A percentile compares a stretch with the other conserved stretches of the same genome.
These are phyloP conservation scores for Hymenochirus boettgeri DNA, from an alignment of 2,113 vertebrate species.

Conservation along the genomic window DNA sequence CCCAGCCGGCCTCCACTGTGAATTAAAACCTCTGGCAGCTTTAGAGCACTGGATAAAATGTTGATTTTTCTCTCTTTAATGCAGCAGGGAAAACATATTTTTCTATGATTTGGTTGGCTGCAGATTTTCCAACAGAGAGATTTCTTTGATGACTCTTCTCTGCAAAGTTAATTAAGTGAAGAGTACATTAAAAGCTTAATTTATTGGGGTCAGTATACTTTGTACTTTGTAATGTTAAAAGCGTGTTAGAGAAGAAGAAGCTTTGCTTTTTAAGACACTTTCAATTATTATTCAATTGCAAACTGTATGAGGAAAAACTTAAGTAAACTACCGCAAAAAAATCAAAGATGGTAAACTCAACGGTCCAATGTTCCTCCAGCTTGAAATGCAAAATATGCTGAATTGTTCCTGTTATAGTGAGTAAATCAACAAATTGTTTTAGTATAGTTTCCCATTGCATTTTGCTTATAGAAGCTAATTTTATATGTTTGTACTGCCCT, in stretches of 20 bases:
- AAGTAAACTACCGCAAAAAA: constrained; percentile 12
- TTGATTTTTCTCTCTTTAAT: constrained; percentile 43
- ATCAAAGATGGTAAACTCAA: background rate
- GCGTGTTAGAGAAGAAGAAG: constrained; percentile 19
- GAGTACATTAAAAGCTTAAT: constrained; percentile 44
- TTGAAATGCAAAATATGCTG: too few species aligned
- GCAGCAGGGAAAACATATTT: constrained; percentile 40
- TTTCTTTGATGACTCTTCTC: constrained; percentile 39
- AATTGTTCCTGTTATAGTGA: too few species aligned
- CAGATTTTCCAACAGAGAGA: constrained; percentile 39
- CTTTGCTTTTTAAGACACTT: constrained; percentile 20
- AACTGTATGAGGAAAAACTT: constrained; percentile 11
- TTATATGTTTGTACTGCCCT: too few species aligned
- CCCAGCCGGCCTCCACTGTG: constrained; percentile 21
- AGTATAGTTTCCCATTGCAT: too few species aligned
- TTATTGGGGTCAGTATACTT: constrained; percentile 38
- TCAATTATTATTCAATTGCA: constrained; percentile 11
- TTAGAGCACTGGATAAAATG: constrained; percentile 42
- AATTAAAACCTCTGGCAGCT: constrained; percentile 44
- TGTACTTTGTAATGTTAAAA: constrained; percentile 40
- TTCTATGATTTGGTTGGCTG: constrained; percentile 43
- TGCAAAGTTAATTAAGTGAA: constrained; percentile 42
- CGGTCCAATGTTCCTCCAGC: too few species aligned
- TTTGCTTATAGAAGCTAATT: too few species aligned
- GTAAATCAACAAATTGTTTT: too few species aligned